phyloP scores from a whole-genome alignment of 2,888 invertebrate genomes.

The Chironomus riparius region DNA sequence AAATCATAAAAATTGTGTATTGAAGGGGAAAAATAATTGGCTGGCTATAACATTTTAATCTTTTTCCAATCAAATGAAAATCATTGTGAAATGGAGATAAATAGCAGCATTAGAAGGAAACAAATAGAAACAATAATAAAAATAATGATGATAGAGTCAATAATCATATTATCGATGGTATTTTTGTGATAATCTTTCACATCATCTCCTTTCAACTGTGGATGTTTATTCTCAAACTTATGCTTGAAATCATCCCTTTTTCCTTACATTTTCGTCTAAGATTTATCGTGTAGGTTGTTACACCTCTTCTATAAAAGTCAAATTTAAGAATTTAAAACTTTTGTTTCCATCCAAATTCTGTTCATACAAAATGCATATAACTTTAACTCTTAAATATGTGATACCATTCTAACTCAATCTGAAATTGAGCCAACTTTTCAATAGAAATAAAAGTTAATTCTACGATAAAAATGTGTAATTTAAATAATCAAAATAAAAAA shows the following conservation, averaged over 20 bases:
- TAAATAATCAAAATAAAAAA: too few relatives aligned
- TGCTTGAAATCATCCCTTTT: neutral
- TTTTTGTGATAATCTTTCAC: neutral
- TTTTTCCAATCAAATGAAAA: conserved; percentile 26
- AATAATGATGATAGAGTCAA: neutral
- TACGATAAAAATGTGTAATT: too few relatives aligned
- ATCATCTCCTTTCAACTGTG: neutral
- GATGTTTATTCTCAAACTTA: neutral
- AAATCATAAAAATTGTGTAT: conserved; percentile 14
- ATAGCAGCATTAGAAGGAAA: neutral
- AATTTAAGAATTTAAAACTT: too few relatives aligned
- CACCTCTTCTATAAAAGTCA: too few relatives aligned
- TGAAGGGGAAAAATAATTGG: conserved; percentile 23
- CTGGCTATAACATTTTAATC: conserved; percentile 27
- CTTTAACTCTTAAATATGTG: too few relatives aligned
- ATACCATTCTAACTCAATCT: too few relatives aligned
- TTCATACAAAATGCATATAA: too few relatives aligned
- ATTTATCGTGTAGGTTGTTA: neutral
- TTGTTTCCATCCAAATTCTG: too few relatives aligned
- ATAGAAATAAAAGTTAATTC: too few relatives aligned
- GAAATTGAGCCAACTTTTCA: too few relatives aligned
- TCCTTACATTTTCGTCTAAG: neutral
- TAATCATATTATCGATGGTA: neutral
- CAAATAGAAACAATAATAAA: neutral
- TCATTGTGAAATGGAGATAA: neutral